These are phyloP conservation scores for Leucoptera coffeella DNA, from an alignment of 2,888 invertebrate genomes.

Conservation along the genomic window DNA sequence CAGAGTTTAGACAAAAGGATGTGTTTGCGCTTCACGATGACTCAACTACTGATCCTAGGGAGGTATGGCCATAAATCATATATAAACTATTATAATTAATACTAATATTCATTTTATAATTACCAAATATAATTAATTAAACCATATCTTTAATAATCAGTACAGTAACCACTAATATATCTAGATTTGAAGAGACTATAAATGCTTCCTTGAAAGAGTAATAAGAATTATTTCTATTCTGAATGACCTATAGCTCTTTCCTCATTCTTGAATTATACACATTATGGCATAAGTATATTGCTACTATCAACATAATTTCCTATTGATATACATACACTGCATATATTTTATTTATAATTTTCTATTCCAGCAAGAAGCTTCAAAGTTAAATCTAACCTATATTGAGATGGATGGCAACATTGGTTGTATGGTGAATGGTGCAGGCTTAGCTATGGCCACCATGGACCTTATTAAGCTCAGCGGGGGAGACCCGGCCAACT, in stretches of 20 bases:
- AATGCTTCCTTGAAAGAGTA: neutral
- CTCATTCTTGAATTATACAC: no score
- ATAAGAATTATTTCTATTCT: no score
- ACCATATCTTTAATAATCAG: no score
- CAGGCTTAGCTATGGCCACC: constrained; percentile 99
- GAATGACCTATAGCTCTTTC: no score
- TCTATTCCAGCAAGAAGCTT: constrained; percentile 84
- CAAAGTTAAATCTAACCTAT: constrained; percentile 86
- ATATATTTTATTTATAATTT: no score
- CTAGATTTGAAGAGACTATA: neutral
- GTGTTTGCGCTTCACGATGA: constrained; percentile 87
- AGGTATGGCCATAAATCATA: constrained; percentile 56
- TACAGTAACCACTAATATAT: constrained; percentile 1
- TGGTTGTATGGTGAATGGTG: constrained; percentile 95
- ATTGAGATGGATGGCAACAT: constrained; percentile 97
- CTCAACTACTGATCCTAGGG: constrained; percentile 86
- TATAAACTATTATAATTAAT: constrained; percentile 1
- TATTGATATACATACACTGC: no score
- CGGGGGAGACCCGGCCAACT: constrained; percentile 96
- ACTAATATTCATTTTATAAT: no score
- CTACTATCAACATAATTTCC: no score
- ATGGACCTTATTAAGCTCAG: constrained; percentile 98
- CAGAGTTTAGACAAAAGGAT: constrained; percentile 81
- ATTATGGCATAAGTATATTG: no score
- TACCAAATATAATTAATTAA: no score